A percentile compares a stretch with the other conserved stretches of the same genome.
Evolutionary conservation across 2,113 vertebrate species (phyloP).

Genomic region (Nothocercus nigrocapillus): DNA sequence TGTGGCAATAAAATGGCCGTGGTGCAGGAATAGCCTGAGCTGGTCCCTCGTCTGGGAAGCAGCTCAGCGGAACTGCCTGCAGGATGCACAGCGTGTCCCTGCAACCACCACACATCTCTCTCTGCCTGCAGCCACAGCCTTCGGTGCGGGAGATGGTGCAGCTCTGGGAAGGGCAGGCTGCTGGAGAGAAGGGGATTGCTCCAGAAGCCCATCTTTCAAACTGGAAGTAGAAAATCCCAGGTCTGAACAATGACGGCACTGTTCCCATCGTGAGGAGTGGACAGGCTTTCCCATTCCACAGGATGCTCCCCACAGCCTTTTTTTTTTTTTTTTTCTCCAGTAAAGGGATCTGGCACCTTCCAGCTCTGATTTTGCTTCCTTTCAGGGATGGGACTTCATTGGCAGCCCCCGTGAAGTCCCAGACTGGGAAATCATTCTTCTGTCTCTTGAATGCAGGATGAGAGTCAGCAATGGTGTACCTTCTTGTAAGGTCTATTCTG

Average conservation of each 20-base stretch:
- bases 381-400: not conserved
- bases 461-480: not conserved
- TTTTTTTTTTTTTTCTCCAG: not conserved
- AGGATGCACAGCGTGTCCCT: not conserved
- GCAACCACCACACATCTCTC: not conserved
- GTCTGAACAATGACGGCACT: not conserved
- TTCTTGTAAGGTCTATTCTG: not conserved
- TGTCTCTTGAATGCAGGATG: not conserved
- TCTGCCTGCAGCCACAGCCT: not conserved
- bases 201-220: not conserved
- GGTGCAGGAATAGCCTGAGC: not conserved
- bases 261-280: not conserved
- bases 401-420: not conserved
- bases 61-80: not conserved
- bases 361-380: not conserved
- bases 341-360: not conserved
- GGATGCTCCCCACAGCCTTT: not conserved
- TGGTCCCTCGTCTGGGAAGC: not conserved
- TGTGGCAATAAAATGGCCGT: not conserved
- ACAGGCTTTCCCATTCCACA: not conserved
- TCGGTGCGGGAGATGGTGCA: not conserved
- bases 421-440: not conserved
- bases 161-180: not conserved
- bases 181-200: rapidly evolving
- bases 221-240: not conserved